These are phyloP conservation scores for Crax fasciolata DNA, from an alignment of 2,797 vertebrate genomes.

Conservation along the genomic window DNA sequence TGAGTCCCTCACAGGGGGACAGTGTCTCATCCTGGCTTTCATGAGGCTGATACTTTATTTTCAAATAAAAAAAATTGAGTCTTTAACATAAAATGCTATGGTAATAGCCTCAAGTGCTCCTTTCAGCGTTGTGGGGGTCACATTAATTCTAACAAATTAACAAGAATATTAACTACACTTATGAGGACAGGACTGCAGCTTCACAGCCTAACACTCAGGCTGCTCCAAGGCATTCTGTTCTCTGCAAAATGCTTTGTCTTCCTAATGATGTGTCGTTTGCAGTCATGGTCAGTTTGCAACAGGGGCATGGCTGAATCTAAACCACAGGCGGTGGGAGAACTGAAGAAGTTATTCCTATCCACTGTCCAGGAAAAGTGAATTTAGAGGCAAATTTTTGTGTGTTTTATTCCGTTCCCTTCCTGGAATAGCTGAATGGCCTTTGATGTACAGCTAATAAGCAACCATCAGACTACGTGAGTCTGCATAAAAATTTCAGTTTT, in stretches of 20 bases:
- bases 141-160: conserved; percentile 19
- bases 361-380: conserved; percentile 53
- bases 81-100: neutral
- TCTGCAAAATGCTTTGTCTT: conserved; percentile 34
- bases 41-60: neutral
- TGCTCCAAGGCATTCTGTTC: neutral
- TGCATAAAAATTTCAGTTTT: conserved; percentile 20
- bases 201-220: conserved; percentile 25
- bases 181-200: neutral
- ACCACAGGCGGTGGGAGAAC: neutral
- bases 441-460: conserved; percentile 56
- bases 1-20: conserved; percentile 10
- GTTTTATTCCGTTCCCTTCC: conserved; percentile 70
- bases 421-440: conserved; percentile 59
- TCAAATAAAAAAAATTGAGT: neutral
- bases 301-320: conserved; percentile 44
- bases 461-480: neutral
- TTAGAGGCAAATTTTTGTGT: conserved; percentile 43
- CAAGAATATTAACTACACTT: conserved; percentile 38
- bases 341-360: conserved; percentile 61
- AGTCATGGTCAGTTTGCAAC: neutral
- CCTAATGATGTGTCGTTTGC: neutral
- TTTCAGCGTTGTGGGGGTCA: neutral
- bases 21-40: neutral
- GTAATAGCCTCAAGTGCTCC: neutral